Conservation (phyloP, 2,888 invertebrate species). For the Harpalus rufipes region DNA sequence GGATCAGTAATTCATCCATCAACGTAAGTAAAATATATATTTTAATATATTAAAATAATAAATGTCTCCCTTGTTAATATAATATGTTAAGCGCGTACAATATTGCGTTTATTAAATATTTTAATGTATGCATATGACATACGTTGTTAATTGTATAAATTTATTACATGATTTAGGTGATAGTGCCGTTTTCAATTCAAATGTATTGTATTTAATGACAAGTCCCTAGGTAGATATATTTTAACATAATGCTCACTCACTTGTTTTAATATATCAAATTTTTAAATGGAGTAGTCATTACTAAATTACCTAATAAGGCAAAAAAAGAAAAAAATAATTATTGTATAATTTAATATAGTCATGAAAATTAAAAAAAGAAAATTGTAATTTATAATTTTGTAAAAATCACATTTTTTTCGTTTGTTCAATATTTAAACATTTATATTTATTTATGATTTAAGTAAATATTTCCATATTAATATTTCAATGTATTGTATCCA, state of each 20-base stretch:
- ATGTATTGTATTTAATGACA: constrained; percentile 37
- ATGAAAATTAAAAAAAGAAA: not conserved
- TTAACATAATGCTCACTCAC: constrained; percentile 26
- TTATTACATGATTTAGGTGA: constrained; percentile 55
- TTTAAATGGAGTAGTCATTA: constrained; percentile 2
- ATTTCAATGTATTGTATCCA: too few relatives aligned
- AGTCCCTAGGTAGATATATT: constrained; percentile 36
- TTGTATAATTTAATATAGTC: not conserved
- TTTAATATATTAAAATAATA: not conserved
- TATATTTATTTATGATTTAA: too few relatives aligned
- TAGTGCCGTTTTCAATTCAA: constrained; percentile 27
- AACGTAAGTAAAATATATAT: not conserved
- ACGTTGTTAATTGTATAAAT: constrained; percentile 42
- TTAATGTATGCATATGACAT: constrained; percentile 48
- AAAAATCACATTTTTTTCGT: too few relatives aligned
- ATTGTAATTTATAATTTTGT: too few relatives aligned
- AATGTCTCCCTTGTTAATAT: not conserved
- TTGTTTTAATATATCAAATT: constrained; percentile 20
- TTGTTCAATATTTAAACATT: too few relatives aligned
- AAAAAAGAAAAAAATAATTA: not conserved
- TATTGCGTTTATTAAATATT: constrained; percentile 52
- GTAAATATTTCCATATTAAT: too few relatives aligned
- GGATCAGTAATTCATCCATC: not conserved
- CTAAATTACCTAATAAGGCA: not conserved
- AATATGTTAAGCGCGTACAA: constrained; percentile 38